A percentile compares a stretch with the other conserved stretches of the same genome.
Evolutionary conservation across 35 echinoderm and acorn worm species (phyloP).

Genomic region (Nesometra sesokonis): DNA sequence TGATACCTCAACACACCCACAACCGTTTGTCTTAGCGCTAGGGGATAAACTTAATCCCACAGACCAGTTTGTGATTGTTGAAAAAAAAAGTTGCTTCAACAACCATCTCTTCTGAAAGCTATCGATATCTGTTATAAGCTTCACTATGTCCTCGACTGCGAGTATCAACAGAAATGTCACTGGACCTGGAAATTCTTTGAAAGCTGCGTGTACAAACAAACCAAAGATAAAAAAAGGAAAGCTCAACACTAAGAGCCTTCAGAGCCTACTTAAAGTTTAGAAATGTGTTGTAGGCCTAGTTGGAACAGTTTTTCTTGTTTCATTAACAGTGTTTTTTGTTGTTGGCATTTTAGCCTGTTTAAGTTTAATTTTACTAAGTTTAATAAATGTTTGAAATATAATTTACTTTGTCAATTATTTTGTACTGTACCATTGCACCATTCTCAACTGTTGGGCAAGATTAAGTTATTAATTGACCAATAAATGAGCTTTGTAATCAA

Average conservation of each 20-base stretch:
- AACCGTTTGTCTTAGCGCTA: constrained; percentile 1
- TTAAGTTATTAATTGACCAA: no score
- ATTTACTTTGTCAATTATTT: no score
- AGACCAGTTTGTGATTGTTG: neutral
- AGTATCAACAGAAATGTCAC: constrained; percentile 22
- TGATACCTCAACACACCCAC: neutral
- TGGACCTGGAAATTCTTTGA: constrained; percentile 30
- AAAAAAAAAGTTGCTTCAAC: neutral
- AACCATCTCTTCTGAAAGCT: constrained; percentile 16
- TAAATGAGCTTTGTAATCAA: no score
- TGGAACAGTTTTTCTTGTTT: no score
- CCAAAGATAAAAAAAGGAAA: neutral
- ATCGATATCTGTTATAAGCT: constrained; percentile 22
- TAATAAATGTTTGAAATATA: no score
- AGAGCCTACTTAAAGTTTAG: neutral
- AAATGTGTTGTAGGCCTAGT: neutral
- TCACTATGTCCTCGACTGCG: constrained; percentile 15
- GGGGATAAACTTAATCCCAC: neutral
- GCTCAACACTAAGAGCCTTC: neutral
- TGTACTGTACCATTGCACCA: no score
- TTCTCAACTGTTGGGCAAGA: no score
- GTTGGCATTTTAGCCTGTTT: no score
- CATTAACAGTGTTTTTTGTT: no score
- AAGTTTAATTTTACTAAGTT: no score
- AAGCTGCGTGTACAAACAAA: constrained; percentile 1